Base-by-base conservation (phyloP, 2,797 vertebrate genomes). In the Tiaroga cobitis region DNA sequence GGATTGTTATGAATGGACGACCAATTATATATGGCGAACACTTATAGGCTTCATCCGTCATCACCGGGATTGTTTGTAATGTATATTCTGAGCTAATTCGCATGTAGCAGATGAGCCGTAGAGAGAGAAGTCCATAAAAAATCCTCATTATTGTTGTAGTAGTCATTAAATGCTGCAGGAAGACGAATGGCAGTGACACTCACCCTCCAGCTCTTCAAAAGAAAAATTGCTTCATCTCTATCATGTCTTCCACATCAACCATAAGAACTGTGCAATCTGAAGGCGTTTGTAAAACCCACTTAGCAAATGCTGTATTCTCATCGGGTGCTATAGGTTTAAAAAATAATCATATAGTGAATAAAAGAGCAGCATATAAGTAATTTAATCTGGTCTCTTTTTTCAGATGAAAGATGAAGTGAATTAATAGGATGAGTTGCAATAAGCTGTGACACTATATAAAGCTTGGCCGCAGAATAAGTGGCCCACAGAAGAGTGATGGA, bases 121-220 rank as follows among this genome's bases (percentile, higher is more conserved):
- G 61, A 84, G 63, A 84, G 49, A 84, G 74, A 84, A 84, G 82
- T 84, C 82, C 63, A 84, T 84, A 84, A 84, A 83, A 84, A 69
- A 78, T 78, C 73, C 82, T 84, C 82, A 84, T 84, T 84, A 84
- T 84, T 69, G 82, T 78, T 78, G 82, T 84, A 84, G 63, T 78
- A 78, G 74, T 84, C 82, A 84, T 84, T 84, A 84, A 83, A 84
- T 78, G 82, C 46, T 69, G 26, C 49, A 51, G 74, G 63, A 84
- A 84, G 82, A 78, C 2, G 15, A 67, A 84, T 84, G 49, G 9
- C 74, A 78, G 75, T 68, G 82, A 84, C 74, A 78, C 74, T 78
- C 74, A 69, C 74, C 82, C 82, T 84, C 63, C 63, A 78, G 82
- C 73, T 84, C 65, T 78, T 69, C 51, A 84, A 74, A 56, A 49